Evolutionary conservation across 2,113 vertebrate species (phyloP), one percentile per base, ranked within the genome.

Genomic region (Phylloscopus whistleri): DNA sequence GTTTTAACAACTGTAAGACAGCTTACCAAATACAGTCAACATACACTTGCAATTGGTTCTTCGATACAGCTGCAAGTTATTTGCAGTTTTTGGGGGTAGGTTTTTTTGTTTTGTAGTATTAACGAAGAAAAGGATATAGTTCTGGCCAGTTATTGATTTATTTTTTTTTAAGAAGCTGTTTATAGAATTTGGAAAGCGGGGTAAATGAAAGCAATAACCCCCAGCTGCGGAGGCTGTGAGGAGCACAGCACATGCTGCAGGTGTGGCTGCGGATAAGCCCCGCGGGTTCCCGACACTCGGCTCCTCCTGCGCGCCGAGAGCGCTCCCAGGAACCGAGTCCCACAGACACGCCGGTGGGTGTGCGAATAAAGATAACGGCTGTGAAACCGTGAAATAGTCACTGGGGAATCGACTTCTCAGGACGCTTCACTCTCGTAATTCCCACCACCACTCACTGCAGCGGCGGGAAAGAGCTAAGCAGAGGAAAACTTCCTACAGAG

Each of bases 371-470:
- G 4, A 35, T 8, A 46, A 18, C 6, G 10, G 7, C 2, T 2
- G 12, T 0, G 6, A 2, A 2, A 39, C 12, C 1, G 11, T 1
- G 27, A 44, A 43, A 11, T 0, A 28, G 0, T 52, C 5, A 5
- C 33, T 0, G 4, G 2, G 1, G 6, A 7, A 3, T 10, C 33
- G 0, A 5, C 19, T 46, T 13, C 80, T 10, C 41, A 18, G 24
- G 33, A 30, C 33, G 3, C 24, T 53, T 24, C 11, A 0, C 7
- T 27, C 8, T 53, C 18, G 0, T 5, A 13, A 16, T 13, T 13
- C 9, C 13, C 58, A 9, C 43, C 56, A 4, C 44, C 44, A 0
- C 63, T 13, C 33, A 19, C 7, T 3, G 35, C 48, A 18, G 46
- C 12, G 21, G 41, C 20, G 5, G 2, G 6, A 37, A 37, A 5